Percentiles rank a stretch among this genome's conserved stretches.
phyloP scores from a whole-genome alignment of 53 echinoderm and acorn worm genomes.

The Holothuria scabra region DNA sequence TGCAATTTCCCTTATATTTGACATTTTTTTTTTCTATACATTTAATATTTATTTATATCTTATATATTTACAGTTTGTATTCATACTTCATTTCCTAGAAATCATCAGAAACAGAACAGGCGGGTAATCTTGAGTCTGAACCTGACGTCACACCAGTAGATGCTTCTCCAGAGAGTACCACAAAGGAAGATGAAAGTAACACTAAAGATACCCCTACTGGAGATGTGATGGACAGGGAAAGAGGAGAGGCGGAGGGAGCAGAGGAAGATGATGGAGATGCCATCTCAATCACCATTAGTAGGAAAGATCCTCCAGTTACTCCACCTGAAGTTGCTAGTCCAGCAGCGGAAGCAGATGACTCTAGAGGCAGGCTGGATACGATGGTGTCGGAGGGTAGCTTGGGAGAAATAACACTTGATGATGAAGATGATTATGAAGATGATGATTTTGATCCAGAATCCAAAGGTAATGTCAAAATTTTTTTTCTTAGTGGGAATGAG shows the following conservation, averaged over 20 bases:
- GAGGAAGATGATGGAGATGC: constrained; percentile 23
- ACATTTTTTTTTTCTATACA: too few species aligned
- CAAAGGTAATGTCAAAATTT: constrained; percentile 8
- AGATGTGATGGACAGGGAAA: not conserved
- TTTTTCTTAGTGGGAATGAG: not conserved
- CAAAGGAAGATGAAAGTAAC: not conserved
- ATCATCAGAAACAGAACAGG: not conserved
- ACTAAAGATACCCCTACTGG: not conserved
- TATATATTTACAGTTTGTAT: too few species aligned
- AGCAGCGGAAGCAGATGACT: constrained; percentile 23
- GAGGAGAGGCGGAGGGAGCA: constrained; percentile 33
- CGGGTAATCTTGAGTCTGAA: not conserved
- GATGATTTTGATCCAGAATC: constrained; percentile 17
- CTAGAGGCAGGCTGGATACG: constrained; percentile 52
- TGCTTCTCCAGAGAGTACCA: too few species aligned
- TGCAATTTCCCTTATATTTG: too few species aligned
- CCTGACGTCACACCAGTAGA: not conserved
- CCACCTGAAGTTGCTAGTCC: not conserved
- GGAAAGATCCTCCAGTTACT: constrained; percentile 5
- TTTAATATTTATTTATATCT: too few species aligned
- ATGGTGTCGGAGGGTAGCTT: constrained; percentile 18
- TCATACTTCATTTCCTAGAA: not conserved
- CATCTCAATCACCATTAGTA: constrained; percentile 19
- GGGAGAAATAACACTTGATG: constrained; percentile 46
- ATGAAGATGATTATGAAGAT: constrained; percentile 55